Evolutionary conservation across 1,140 invertebrate genomes (phyloP).

Genomic region (Drosophila elegans): DNA sequence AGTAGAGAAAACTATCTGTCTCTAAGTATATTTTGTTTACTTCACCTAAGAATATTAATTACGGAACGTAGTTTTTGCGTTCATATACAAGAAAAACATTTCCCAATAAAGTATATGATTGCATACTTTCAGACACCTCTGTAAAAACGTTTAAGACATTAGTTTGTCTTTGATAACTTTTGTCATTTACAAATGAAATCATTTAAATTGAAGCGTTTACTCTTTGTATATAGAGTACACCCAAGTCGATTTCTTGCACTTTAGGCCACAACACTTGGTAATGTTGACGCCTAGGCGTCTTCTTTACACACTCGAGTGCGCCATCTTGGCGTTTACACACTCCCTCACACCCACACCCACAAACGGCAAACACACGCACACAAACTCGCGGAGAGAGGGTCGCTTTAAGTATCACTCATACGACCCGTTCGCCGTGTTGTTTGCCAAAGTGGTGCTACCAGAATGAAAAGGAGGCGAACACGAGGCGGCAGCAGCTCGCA

Average conservation of each 20-base stretch:
- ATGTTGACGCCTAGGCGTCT: constrained; percentile 65
- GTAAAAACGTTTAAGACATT: too few species aligned
- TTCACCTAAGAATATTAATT: too few species aligned
- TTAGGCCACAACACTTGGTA: constrained; percentile 26
- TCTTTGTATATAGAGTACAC: not conserved
- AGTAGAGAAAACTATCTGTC: too few species aligned
- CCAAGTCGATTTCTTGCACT: not conserved
- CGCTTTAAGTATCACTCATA: constrained; percentile 78
- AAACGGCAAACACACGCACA: constrained; percentile 14
- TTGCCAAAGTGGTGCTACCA: constrained; percentile 54
- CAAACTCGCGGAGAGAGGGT: not conserved
- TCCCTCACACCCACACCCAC: constrained; percentile 15
- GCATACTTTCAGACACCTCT: too few species aligned
- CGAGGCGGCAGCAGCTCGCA: constrained; percentile 22
- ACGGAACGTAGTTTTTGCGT: too few species aligned
- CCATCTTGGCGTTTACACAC: constrained; percentile 65
- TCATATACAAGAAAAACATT: too few species aligned
- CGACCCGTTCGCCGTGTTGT: constrained; percentile 62
- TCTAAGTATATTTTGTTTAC: too few species aligned
- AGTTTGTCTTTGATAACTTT: too few species aligned
- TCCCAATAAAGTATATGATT: too few species aligned
- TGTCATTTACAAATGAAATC: too few species aligned
- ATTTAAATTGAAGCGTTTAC: too few species aligned
- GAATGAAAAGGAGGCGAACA: constrained; percentile 10
- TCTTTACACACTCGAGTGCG: constrained; percentile 70